Conservation (phyloP, 2,797 vertebrate species). For the Melanotaenia parkinsoni region DNA sequence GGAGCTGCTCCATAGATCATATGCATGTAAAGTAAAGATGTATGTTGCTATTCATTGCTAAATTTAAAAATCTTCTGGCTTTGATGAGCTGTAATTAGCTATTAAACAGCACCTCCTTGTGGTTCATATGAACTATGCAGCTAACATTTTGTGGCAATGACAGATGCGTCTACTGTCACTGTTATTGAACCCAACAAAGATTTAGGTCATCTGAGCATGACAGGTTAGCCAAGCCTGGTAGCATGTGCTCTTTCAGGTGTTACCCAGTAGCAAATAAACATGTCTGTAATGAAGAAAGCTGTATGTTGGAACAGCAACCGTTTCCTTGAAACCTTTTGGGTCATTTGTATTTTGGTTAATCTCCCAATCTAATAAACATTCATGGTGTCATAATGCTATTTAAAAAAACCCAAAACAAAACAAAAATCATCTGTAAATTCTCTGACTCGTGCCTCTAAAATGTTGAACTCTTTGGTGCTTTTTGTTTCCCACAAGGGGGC, state of each 20-base stretch:
- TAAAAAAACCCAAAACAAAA: too few species aligned
- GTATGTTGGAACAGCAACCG: background rate
- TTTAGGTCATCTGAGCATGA: conserved; percentile 10
- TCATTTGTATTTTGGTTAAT: background rate
- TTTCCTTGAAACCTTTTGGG: background rate
- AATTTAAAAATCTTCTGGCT: background rate
- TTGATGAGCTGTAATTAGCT: conserved; percentile 5
- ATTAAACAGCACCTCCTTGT: conserved; percentile 50
- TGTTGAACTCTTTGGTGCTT: background rate
- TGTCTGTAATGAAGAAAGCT: background rate
- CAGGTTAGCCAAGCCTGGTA: background rate
- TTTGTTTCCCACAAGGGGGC: conserved; percentile 54
- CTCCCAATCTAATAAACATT: background rate
- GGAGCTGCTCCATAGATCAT: too few species aligned
- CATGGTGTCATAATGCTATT: background rate
- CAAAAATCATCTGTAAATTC: background rate
- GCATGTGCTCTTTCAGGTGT: background rate
- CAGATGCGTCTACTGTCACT: background rate
- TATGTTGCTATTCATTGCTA: background rate
- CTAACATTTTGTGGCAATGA: background rate
- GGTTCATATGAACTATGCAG: conserved; percentile 23
- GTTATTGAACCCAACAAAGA: background rate
- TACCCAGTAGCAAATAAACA: too few species aligned
- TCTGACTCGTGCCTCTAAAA: background rate
- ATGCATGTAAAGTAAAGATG: background rate